Conservation (phyloP, 2,113 vertebrate species). For the Nymphicus hollandicus region DNA sequence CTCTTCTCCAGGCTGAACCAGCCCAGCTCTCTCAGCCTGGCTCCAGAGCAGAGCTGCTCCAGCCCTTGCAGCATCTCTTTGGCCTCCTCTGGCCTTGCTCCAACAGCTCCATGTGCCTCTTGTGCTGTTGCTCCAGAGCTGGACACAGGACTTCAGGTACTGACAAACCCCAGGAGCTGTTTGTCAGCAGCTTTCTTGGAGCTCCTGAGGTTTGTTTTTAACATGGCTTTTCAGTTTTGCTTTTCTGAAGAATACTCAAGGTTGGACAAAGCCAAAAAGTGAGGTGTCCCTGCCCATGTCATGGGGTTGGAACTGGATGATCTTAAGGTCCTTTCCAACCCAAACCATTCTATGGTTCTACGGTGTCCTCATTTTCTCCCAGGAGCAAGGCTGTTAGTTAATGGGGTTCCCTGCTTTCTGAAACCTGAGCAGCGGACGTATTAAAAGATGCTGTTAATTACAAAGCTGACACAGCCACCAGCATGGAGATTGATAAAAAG, state of each 20-base stretch:
- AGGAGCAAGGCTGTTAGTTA: background rate
- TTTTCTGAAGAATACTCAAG: background rate
- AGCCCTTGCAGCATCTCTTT: background rate
- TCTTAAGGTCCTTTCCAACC: background rate
- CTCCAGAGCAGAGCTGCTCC: background rate
- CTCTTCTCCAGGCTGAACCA: background rate
- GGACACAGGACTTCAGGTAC: background rate
- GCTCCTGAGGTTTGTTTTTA: background rate
- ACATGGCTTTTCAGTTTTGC: background rate
- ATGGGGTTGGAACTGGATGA: background rate
- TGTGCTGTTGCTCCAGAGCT: background rate
- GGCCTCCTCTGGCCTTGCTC: background rate
- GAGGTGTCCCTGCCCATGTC: background rate
- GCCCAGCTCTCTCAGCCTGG: background rate
- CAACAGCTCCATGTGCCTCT: background rate
- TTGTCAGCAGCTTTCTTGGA: conserved; percentile 2
- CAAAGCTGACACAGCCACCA: background rate
- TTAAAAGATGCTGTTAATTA: background rate
- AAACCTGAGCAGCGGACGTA: background rate
- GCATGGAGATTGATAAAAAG: background rate
- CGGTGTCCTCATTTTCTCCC: background rate
- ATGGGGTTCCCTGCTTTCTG: background rate
- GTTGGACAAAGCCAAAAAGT: background rate
- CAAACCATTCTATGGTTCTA: background rate
- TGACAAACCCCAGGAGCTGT: background rate